A percentile compares a stretch with the other conserved stretches of the same genome.
Evolutionary conservation across 1,140 invertebrate species (phyloP).

Genomic region (Aphelinus certus): DNA sequence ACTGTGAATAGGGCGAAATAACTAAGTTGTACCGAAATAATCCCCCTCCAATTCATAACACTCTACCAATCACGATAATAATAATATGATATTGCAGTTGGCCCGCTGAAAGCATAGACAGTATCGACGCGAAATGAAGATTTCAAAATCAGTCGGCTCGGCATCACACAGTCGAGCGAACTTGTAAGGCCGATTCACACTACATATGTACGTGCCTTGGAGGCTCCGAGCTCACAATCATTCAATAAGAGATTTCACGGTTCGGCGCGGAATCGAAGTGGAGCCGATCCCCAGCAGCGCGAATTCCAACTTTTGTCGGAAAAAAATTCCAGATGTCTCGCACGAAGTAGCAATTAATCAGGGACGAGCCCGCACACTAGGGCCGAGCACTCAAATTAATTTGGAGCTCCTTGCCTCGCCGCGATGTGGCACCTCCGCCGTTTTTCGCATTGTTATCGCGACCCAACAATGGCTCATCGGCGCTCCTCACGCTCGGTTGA

Average conservation of each 20-base stretch:
- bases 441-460: neutral
- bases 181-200: neutral
- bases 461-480: slow-evolving; percentile 2
- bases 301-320: slow-evolving; percentile 19
- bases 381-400: slow-evolving; percentile 33
- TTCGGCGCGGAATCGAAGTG: neutral
- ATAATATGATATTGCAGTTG: too few relatives aligned
- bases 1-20: too few relatives aligned
- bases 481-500: slow-evolving; percentile 28
- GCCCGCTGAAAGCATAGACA: too few relatives aligned
- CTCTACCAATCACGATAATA: too few relatives aligned
- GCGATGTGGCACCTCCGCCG: neutral
- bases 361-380: neutral
- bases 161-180: neutral
- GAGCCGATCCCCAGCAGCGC: neutral
- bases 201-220: too few relatives aligned
- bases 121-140: neutral
- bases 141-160: slow-evolving; percentile 6
- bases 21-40: too few relatives aligned
- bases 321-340: slow-evolving; percentile 29
- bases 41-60: too few relatives aligned
- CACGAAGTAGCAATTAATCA: slow-evolving; percentile 31
- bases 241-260: slow-evolving; percentile 34
- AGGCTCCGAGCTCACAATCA: neutral
- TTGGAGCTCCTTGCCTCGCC: slow-evolving; percentile 1